phyloP scores from a whole-genome alignment of 2,797 vertebrate species.

The Caiman crocodilus region DNA sequence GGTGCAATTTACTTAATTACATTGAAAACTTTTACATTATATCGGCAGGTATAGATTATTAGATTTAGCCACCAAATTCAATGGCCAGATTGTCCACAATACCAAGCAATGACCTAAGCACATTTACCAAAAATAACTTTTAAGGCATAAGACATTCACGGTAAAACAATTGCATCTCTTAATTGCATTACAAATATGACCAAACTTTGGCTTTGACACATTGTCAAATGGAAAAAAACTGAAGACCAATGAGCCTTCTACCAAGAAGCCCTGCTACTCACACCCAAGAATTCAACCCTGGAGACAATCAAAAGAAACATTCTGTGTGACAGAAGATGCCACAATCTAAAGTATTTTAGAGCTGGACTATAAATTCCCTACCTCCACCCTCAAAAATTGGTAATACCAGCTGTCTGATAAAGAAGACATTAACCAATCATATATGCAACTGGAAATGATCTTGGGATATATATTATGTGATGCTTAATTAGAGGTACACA shows the following conservation, averaged over 20 bases:
- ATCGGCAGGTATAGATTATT: neutral
- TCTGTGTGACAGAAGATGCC: neutral
- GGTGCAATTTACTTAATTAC: neutral
- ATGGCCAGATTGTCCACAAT: neutral
- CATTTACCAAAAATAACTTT: neutral
- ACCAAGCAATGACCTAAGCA: neutral
- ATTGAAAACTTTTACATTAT: neutral
- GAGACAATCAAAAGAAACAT: neutral
- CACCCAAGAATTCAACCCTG: neutral
- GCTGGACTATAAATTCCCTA: neutral
- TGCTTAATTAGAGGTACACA: neutral
- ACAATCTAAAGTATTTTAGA: neutral
- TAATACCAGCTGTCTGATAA: neutral
- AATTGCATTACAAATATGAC: neutral
- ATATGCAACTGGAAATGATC: neutral
- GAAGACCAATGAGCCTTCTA: neutral
- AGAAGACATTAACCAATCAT: neutral
- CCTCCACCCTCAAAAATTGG: neutral
- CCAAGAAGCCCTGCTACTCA: neutral
- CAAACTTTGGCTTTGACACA: neutral
- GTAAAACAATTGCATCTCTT: neutral
- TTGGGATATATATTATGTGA: neutral
- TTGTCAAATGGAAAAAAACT: neutral
- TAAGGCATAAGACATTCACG: neutral
- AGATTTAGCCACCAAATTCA: neutral